These are phyloP conservation scores for Tachycineta bicolor DNA, from an alignment of 2,113 vertebrate species.

Conservation along the genomic window DNA sequence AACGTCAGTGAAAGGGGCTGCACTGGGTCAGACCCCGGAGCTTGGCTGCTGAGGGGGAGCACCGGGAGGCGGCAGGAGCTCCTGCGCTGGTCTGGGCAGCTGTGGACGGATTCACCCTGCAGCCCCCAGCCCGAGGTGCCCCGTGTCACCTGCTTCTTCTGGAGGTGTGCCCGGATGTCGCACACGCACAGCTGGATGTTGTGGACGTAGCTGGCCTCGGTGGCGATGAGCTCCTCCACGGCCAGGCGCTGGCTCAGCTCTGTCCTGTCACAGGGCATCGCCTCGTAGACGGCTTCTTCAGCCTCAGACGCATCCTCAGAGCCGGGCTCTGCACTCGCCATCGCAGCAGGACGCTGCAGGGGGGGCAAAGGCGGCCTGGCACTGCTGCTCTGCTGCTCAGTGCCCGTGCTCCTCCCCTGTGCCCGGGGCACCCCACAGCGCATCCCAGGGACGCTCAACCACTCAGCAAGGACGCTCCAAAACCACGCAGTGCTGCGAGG, in stretches of 20 bases:
- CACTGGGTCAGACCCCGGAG: neutral
- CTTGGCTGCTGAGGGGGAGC: neutral
- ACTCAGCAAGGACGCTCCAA: neutral
- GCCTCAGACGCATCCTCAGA: neutral
- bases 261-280: slow-evolving; percentile 51
- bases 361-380: neutral
- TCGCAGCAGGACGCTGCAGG: slow-evolving; percentile 45
- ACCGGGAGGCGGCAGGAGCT: neutral
- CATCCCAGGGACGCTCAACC: neutral
- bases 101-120: accelerated
- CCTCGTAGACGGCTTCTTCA: slow-evolving; percentile 4
- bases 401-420: accelerated
- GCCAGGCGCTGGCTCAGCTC: slow-evolving; percentile 82
- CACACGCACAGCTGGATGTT: slow-evolving; percentile 79
- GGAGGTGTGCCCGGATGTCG: slow-evolving; percentile 81
- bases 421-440: neutral
- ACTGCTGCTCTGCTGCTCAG: neutral
- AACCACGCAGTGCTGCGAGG: neutral
- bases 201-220: slow-evolving; percentile 85
- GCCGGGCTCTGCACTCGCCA: slow-evolving; percentile 68
- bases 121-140: neutral
- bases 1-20: accelerated
- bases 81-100: neutral
- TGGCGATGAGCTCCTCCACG: slow-evolving; percentile 84
- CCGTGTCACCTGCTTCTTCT: slow-evolving; percentile 64